Conservation (phyloP, 2,113 vertebrate species). For the Candoia aspera region DNA sequence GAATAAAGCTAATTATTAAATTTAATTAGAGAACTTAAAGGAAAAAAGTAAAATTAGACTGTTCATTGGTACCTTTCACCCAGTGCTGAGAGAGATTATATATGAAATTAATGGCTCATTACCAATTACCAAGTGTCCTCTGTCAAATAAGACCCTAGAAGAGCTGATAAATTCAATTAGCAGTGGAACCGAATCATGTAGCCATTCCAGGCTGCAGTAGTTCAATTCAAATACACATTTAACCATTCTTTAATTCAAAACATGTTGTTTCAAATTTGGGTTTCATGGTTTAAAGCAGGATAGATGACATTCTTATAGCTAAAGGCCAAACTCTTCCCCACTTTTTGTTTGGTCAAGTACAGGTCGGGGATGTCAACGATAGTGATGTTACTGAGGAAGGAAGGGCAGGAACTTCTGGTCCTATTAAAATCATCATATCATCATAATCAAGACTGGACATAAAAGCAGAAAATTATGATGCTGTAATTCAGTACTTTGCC, state of each 20-base stretch:
- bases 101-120: not conserved
- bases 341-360: too few species aligned
- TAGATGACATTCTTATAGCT: not conserved
- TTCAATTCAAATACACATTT: not conserved
- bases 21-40: constrained; percentile 6
- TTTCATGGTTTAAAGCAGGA: not conserved
- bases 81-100: constrained; percentile 25
- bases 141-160: constrained; percentile 29
- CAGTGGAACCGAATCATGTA: not conserved
- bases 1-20: not conserved
- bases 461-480: not conserved
- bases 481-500: not conserved
- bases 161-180: constrained; percentile 17
- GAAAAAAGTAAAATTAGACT: not conserved
- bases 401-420: too few species aligned
- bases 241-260: not conserved
- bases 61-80: constrained; percentile 11
- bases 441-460: not conserved
- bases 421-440: not conserved
- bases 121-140: constrained; percentile 12
- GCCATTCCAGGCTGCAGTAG: constrained; percentile 21
- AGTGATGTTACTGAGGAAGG: too few species aligned
- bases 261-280: not conserved
- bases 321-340: too few species aligned
- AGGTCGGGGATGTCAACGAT: too few species aligned